phyloP scores from a whole-genome alignment of 2,797 vertebrate species.

The Gambusia yucatana region DNA sequence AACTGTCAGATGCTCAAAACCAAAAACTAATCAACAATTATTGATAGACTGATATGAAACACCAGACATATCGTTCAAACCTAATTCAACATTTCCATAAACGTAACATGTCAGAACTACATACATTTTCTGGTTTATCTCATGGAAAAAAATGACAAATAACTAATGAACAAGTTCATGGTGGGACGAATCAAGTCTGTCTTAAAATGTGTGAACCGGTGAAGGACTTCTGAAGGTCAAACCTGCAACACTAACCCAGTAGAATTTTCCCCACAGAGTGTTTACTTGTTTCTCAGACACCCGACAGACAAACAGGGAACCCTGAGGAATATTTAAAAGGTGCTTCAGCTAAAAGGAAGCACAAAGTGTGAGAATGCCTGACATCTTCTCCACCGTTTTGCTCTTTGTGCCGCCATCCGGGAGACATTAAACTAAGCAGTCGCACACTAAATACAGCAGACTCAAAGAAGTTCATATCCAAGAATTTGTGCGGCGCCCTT shows the following conservation, averaged over 20 bases:
- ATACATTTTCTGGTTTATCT: neutral
- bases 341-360: neutral
- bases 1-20: no score
- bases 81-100: no score
- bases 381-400: neutral
- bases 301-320: neutral
- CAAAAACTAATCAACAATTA: no score
- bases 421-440: conserved; percentile 6
- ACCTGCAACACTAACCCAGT: no score
- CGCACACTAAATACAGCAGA: conserved; percentile 6
- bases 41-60: no score
- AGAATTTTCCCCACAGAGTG: neutral
- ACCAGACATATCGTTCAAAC: no score
- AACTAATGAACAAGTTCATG: no score
- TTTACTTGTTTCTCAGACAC: neutral
- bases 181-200: neutral
- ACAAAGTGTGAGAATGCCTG: neutral
- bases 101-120: no score
- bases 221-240: neutral
- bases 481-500: neutral
- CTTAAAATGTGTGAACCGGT: neutral
- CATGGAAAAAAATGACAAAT: neutral
- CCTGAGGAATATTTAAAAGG: neutral
- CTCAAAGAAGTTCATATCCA: conserved; percentile 5
- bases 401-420: neutral